Conservation (phyloP, 2,888 invertebrate genomes). For the Diadegma fenestrale region DNA sequence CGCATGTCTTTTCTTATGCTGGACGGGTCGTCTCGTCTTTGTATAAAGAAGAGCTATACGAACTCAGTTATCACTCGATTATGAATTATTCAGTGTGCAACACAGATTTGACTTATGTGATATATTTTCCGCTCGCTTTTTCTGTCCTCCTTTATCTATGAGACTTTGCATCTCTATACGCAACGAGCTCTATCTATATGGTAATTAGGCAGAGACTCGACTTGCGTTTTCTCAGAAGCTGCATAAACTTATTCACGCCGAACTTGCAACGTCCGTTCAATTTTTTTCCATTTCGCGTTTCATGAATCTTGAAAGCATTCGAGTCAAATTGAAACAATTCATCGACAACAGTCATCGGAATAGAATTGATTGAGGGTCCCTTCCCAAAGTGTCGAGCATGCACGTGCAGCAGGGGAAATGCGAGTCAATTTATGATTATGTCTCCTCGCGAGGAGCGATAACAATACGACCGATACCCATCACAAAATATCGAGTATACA, state of each 20-base stretch:
- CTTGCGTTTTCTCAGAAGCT: neutral
- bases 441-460: neutral
- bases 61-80: conserved; percentile 47
- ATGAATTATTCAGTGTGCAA: conserved; percentile 56
- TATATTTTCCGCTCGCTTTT: conserved; percentile 8
- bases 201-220: conserved; percentile 47
- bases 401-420: neutral
- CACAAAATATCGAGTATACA: conserved; percentile 6
- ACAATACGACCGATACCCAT: neutral
- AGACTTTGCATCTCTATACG: conserved; percentile 19
- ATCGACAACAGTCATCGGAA: neutral
- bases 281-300: neutral
- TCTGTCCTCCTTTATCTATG: neutral
- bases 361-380: neutral
- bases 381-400: neutral
- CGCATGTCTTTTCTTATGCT: conserved; percentile 33
- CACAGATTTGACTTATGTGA: conserved; percentile 29
- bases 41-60: neutral
- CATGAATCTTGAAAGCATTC: neutral
- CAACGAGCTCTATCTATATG: conserved; percentile 55
- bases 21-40: neutral
- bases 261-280: conserved; percentile 6
- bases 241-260: conserved; percentile 1
- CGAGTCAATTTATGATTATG: neutral
- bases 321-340: neutral